A percentile compares a stretch with the other conserved stretches of the same genome.
Evolutionary conservation across 2,797 vertebrate genomes (phyloP).

Genomic region (Sparidentex hasta): DNA sequence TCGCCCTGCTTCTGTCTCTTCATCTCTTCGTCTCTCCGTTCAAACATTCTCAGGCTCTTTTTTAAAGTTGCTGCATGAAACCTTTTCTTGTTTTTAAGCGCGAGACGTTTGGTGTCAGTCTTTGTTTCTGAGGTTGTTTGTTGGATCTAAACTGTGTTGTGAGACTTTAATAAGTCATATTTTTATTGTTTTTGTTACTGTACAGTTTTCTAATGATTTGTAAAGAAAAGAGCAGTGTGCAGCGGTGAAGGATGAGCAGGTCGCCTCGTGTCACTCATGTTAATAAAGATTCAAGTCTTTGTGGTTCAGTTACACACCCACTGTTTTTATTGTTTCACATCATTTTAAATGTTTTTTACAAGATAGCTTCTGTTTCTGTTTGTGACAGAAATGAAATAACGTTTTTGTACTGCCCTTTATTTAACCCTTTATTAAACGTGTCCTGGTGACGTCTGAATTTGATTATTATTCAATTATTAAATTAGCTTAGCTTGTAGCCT

Average conservation of each 20-base stretch:
- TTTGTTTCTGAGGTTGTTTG: slow-evolving; percentile 44
- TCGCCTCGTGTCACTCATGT: slow-evolving; percentile 85
- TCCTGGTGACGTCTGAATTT: no score
- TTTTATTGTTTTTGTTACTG: slow-evolving; percentile 85
- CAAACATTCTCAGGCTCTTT: slow-evolving; percentile 56
- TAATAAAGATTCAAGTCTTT: slow-evolving; percentile 90
- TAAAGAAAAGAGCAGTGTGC: slow-evolving; percentile 70
- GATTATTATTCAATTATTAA: no score
- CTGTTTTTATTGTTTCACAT: not conserved
- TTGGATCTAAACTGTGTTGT: slow-evolving; percentile 41
- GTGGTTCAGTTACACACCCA: not conserved
- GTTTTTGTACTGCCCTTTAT: no score
- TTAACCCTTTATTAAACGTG: no score
- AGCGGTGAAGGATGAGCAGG: slow-evolving; percentile 80
- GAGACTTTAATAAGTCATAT: slow-evolving; percentile 78
- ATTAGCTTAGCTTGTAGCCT: no score
- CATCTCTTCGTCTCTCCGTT: no score
- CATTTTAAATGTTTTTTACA: no score
- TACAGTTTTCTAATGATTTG: slow-evolving; percentile 84
- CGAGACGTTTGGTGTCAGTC: slow-evolving; percentile 18
- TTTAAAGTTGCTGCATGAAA: slow-evolving; percentile 37
- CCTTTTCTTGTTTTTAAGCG: slow-evolving; percentile 19
- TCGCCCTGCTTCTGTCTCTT: no score
- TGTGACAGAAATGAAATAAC: no score
- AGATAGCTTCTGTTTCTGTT: no score